Conservation (phyloP, 2,113 vertebrate species). For the Syngnathus scovelli region DNA sequence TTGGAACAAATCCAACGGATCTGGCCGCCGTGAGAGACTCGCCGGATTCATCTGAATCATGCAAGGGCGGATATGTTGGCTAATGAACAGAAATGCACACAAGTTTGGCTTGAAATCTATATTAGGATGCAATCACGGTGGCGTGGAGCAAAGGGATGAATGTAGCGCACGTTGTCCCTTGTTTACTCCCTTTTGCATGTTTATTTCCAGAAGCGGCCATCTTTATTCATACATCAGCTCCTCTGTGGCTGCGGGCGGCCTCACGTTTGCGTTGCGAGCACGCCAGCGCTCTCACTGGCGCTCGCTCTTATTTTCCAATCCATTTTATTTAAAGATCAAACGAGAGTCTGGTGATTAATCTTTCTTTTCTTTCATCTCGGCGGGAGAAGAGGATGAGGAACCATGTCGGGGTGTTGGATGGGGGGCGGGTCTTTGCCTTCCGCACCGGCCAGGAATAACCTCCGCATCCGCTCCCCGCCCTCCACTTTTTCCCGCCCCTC, state of each 20-base stretch:
- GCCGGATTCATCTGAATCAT: not conserved
- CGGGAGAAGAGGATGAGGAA: conserved; percentile 31
- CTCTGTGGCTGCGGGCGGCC: conserved; percentile 60
- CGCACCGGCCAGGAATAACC: conserved; percentile 59
- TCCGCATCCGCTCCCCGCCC: conserved; percentile 26
- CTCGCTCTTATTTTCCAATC: conserved; percentile 57
- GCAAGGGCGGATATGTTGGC: not conserved
- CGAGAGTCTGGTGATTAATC: conserved; percentile 72
- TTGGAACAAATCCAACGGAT: conserved; percentile 3
- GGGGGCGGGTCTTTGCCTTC: conserved; percentile 50
- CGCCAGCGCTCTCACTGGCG: conserved; percentile 22
- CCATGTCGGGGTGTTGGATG: conserved; percentile 12
- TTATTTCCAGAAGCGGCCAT: conserved; percentile 63
- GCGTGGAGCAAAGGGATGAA: conserved; percentile 26
- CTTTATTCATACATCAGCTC: conserved; percentile 64
- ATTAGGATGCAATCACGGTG: not conserved
- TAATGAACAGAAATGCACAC: not conserved
- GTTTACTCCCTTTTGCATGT: conserved; percentile 51
- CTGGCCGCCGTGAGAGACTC: not conserved
- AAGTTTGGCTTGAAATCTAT: not conserved
- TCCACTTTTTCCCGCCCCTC: conserved; percentile 25
- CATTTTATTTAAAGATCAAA: conserved; percentile 78
- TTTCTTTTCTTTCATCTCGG: conserved; percentile 71
- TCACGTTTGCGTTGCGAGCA: conserved; percentile 49
- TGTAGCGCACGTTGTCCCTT: conserved; percentile 30